Percentiles rank a stretch among this genome's conserved stretches.
These are phyloP conservation scores for Cichladusa arquata DNA, from an alignment of 2,113 vertebrate genomes.

Conservation along the genomic window DNA sequence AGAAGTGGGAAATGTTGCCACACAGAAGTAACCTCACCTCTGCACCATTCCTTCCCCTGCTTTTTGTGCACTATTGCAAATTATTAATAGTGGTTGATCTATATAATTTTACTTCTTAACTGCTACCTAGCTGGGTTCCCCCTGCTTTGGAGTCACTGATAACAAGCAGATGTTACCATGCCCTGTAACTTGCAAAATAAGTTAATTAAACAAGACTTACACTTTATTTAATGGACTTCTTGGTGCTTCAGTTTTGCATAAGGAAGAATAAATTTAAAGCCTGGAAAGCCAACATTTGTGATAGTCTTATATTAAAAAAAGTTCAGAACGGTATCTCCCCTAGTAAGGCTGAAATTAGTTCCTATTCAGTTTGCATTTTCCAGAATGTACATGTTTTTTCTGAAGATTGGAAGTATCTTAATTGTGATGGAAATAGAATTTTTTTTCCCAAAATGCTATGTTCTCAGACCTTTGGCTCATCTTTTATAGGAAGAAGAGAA, in stretches of 20 bases:
- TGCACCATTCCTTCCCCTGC: background rate
- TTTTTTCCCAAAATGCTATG: no score
- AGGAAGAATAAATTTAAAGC: background rate
- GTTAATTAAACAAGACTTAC: background rate
- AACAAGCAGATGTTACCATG: background rate
- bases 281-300: background rate
- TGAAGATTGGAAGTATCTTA: background rate
- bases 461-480: background rate
- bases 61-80: background rate
- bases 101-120: background rate
- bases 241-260: background rate
- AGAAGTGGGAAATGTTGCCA: slow-evolving; percentile 12
- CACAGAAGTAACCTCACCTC: background rate
- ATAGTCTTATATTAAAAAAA: background rate
- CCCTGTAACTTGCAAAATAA: background rate
- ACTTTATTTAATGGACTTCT: background rate
- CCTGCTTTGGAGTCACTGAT: background rate
- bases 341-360: background rate
- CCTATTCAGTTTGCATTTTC: background rate
- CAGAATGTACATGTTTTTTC: background rate
- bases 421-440: background rate
- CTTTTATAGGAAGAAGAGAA: background rate
- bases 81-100: background rate
- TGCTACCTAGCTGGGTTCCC: background rate
- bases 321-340: background rate